phyloP scores from a whole-genome alignment of 2,113 vertebrate species.

The Caranx melampygus region DNA sequence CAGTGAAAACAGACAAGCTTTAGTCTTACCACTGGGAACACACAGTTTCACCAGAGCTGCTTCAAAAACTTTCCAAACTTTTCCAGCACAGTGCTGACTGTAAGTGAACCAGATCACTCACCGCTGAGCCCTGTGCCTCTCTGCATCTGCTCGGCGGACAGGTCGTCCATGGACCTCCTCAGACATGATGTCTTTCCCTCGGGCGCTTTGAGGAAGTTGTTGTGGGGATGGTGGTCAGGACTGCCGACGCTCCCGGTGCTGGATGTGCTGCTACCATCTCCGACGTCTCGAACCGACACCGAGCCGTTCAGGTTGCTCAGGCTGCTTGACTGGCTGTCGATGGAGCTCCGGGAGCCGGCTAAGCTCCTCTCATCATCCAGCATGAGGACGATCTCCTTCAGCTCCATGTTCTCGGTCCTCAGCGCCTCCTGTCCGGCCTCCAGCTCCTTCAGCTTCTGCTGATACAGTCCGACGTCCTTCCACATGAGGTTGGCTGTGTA shows the following conservation, averaged over 20 bases:
- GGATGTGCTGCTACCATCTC: constrained; percentile 92
- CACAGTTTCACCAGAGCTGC: no score
- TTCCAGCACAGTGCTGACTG: no score
- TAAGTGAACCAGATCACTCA: constrained; percentile 72
- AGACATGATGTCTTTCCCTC: constrained; percentile 83
- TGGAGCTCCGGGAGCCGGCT: constrained; percentile 91
- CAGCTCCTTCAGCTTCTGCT: constrained; percentile 91
- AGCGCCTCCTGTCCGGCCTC: constrained; percentile 89
- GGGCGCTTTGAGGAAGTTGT: constrained; percentile 79
- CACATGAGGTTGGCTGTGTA: constrained; percentile 89
- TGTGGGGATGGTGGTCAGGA: constrained; percentile 85
- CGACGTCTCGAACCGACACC: constrained; percentile 86
- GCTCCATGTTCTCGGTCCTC: constrained; percentile 89
- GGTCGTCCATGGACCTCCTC: constrained; percentile 89
- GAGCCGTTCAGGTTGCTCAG: constrained; percentile 87
- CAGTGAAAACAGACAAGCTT: no score
- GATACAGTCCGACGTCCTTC: constrained; percentile 90
- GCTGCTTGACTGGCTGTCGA: constrained; percentile 93
- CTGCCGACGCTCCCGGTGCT: constrained; percentile 91
- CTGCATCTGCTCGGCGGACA: constrained; percentile 85
- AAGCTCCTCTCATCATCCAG: constrained; percentile 89
- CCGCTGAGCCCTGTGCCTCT: constrained; percentile 89
- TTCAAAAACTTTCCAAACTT: no score
- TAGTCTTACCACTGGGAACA: no score
- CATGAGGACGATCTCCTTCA: constrained; percentile 92